phyloP scores from a whole-genome alignment of 92 coral and sea anemone genomes.

The Meandrina meandrites region DNA sequence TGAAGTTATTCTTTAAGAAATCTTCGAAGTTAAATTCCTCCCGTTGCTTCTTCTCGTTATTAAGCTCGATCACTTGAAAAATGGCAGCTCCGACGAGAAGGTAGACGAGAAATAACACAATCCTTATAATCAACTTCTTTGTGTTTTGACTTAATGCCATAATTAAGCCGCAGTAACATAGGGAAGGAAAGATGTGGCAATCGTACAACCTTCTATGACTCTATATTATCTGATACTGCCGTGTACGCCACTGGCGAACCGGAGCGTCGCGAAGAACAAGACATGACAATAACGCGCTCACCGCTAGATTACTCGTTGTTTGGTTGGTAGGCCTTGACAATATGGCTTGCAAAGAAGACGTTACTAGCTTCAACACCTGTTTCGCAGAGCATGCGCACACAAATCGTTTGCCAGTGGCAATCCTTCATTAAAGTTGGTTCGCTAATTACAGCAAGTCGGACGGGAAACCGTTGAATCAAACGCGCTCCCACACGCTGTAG shows the following conservation, averaged over 20 bases:
- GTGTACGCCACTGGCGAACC: conserved; percentile 7
- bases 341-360: conserved; percentile 58
- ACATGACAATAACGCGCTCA: conserved; percentile 17
- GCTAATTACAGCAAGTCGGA: conserved; percentile 42
- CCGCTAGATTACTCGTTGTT: conserved; percentile 53
- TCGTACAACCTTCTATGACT: neutral
- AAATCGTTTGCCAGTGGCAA: neutral
- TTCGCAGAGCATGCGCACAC: conserved; percentile 64
- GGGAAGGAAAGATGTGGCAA: conserved; percentile 14
- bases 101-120: conserved; percentile 86
- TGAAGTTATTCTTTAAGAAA: conserved; percentile 44
- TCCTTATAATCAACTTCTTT: conserved; percentile 86
- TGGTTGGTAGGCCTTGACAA: conserved; percentile 91
- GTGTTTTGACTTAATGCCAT: conserved; percentile 91
- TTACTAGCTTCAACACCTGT: conserved; percentile 77
- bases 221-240: neutral
- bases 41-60: conserved; percentile 53
- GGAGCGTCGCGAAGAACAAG: conserved; percentile 10
- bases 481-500: neutral
- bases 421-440: conserved; percentile 36
- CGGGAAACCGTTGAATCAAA: conserved; percentile 8
- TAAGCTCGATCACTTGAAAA: conserved; percentile 74
- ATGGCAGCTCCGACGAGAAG: conserved; percentile 92
- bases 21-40: conserved; percentile 37
- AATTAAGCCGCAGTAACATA: conserved; percentile 47